Evolutionary conservation across 2,113 vertebrate genomes (phyloP), one percentile per base, ranked within the genome.

Genomic region (human): DNA sequence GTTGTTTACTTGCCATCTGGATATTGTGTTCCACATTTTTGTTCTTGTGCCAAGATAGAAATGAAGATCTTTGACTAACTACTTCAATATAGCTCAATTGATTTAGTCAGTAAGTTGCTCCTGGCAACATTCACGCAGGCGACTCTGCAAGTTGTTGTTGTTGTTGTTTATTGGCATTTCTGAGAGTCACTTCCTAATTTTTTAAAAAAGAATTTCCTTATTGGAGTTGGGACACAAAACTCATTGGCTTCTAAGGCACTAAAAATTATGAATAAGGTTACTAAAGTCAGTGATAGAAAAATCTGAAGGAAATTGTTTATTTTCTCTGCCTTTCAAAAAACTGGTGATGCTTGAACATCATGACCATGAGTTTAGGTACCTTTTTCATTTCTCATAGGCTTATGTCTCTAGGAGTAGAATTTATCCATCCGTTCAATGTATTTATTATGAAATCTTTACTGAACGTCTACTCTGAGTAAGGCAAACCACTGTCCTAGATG

Each of bases 191-290:
- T 98, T 97, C 23, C 32, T 93, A 97, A 85, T 96, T 93, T 97
- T 98, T 96, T 98, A 95, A 96, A 94, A 94, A 96, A 96, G 66
- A 97, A 95, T 96, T 97, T 97, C 27, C 52, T 95, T 97, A 97
- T 97, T 96, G 93, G 81, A 97, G 93, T 85, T 94, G 55, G 90
- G 98, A 98, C 94, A 97, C 75, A 98, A 98, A 97, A 90, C 88
- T 98, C 70, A n/a, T 97, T 97, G 55, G 43, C 40, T 86, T 94
- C 32, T 79, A 83, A 82, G 12, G 7, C 11, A 83, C 27, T 87
- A 38, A 93, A 52, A 84, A 93, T 94, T 91, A 91, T 52, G 83
- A 66, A 86, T 81, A 76, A 95, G 25, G n/a, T 78, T 8, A 64
- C 14, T 80, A 55, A 94, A 64, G 45, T 89, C 59, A 94, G 13